Evolutionary conservation across 2,113 vertebrate species (phyloP), one percentile per base, ranked within the genome.

Genomic region (Sialia sialis): DNA sequence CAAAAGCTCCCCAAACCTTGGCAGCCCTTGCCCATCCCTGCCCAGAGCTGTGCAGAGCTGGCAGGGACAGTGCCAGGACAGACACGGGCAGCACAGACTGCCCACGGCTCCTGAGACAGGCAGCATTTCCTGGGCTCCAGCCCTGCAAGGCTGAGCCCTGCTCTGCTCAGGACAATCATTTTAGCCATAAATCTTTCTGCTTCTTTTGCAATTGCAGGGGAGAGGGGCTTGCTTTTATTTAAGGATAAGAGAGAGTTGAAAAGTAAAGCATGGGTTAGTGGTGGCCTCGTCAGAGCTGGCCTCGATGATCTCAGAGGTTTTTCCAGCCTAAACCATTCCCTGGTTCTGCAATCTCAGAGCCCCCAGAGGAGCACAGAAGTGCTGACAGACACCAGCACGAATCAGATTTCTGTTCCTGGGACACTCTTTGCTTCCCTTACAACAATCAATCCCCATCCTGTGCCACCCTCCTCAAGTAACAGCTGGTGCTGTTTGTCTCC

Each of bases 261-360:
- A 49, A 63, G 36, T 7, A 11, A 17, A 66, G 4, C 14, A 4
- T 4, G 14, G 20, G 34, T 26, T 8, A 10, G 6, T 22, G 39
- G 48, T 26, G 46, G 25, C 8, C 6, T 22, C 27, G 67, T 21
- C 59, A n/a, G 69, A 56, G 52, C 23, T 29, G 52, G 27, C 20
- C n/a, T 22, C 3, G 0, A 0, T 13, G n/a, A 5, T 2, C 34
- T 23, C 0, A 1, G 19, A 41, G 46, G 30, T 9, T 49, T 74
- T 48, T 41, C 78, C 34, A 62, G 36, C 78, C 39, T 9, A 23
- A 76, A 32, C 26, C 41, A 11, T 23, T 11, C 62, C 70, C 46
- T 1, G 30, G 6, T 5, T 26, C 25, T 32, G 48, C 49, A 39
- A 2, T 9, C 44, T 49, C 73, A 30, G 43, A 21, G 63, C 1